Evolutionary conservation across 2,888 invertebrate genomes (phyloP), one percentile per base, ranked within the genome.

Genomic region (Cryptocheilus praepositus): DNA sequence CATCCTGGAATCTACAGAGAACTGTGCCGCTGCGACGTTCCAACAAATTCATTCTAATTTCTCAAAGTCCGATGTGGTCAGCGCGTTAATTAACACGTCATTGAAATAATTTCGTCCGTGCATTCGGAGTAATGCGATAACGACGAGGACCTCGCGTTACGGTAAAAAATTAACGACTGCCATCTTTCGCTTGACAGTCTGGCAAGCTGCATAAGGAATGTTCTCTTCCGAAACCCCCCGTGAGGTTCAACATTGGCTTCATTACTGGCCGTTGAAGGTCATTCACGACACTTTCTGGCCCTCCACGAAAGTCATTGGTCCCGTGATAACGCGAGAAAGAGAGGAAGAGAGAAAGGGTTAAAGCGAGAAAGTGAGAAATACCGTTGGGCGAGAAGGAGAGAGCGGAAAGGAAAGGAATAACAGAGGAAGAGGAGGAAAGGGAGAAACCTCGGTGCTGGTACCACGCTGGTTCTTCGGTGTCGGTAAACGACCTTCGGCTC

Each of bases 401-500:
- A 52, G 18, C 61, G 36, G 28, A 51, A 16, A 0, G 16, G 15
- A 22, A 3, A n/a, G 46, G 51, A 53, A 52, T 51, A 22, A 55
- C 45, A 19, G 51, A 22, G 25, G 22, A 45, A 18, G 43, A 19
- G 45, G n/a, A 44, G 44, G 51, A 53, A 43, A 56, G 61, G 28
- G 25, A 45, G 36, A 36, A 5, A 51, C 4, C 18, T 45, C 36
- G 49, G 44, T 43, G 60, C 15, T 44, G 49, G 43, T 67, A 19
- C 46, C 55, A 44, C 28, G 71, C 67, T 66, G 71, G 71, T 74
- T 77, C 72, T 65, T 79, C 66, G 71, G 70, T 71, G 71, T 70
- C 77, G 79, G 80, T 80, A 80, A 79, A 75, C 80, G 80, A 77
- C 77, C 79, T 80, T 80, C 78, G 77, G 63, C 56, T 73, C 75